phyloP scores from a whole-genome alignment of 2,113 vertebrate genomes.

The Aegotheles bennettii region DNA sequence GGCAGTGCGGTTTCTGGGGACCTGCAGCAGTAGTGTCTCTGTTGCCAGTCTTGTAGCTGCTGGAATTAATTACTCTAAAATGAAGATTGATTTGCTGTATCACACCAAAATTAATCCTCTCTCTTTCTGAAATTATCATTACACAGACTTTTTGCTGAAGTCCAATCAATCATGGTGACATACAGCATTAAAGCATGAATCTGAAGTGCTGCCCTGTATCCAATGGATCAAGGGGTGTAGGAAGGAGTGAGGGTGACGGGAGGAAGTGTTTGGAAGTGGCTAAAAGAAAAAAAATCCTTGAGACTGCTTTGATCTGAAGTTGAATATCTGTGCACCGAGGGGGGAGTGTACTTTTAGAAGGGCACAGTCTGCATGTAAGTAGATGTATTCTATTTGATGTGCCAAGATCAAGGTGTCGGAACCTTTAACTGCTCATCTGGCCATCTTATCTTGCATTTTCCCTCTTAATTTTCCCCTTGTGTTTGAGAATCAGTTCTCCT shows the following conservation, averaged over 20 bases:
- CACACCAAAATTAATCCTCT: background rate
- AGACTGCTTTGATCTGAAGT: slow-evolving; percentile 18
- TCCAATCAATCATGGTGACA: background rate
- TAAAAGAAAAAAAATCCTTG: background rate
- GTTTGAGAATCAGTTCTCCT: background rate
- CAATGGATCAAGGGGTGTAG: background rate
- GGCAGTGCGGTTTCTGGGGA: background rate
- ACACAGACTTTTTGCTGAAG: background rate
- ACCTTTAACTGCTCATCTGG: slow-evolving; percentile 10
- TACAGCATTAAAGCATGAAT: background rate
- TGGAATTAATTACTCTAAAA: background rate
- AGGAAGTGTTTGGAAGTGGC: background rate
- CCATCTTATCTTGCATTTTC: background rate
- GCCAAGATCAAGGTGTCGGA: background rate
- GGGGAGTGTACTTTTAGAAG: background rate
- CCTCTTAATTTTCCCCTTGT: background rate
- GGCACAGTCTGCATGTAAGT: background rate
- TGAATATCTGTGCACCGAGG: background rate
- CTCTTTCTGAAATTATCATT: background rate
- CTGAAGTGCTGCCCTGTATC: background rate
- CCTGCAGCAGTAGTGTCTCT: background rate
- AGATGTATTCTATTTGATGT: slow-evolving; percentile 42
- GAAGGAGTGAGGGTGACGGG: background rate
- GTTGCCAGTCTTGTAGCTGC: background rate
- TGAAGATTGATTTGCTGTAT: background rate